Percentiles rank a stretch among this genome's conserved stretches.
Evolutionary conservation across 2,888 invertebrate genomes (phyloP).

Genomic region (Stenotaenia linearis): DNA sequence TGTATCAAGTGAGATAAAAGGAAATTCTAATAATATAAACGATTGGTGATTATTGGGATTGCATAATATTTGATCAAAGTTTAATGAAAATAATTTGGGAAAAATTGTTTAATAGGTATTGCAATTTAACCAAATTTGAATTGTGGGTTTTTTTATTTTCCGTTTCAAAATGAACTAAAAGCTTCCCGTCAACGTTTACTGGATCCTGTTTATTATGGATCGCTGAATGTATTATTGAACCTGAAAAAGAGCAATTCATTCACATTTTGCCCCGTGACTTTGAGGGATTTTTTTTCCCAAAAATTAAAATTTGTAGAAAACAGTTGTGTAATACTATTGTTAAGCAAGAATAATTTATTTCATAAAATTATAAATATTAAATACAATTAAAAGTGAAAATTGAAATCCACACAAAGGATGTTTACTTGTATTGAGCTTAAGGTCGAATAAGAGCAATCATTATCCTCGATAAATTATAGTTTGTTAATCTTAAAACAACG

Average conservation of each 20-base stretch:
- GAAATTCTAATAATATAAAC: too few species aligned
- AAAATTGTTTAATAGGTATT: too few species aligned
- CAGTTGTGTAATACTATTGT: background rate
- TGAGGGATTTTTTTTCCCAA: background rate
- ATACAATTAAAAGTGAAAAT: too few species aligned
- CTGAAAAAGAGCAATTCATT: background rate
- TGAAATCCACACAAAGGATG: too few species aligned
- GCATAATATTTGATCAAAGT: too few species aligned
- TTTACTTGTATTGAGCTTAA: too few species aligned
- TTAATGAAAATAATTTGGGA: too few species aligned
- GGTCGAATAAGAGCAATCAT: too few species aligned
- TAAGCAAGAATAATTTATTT: background rate
- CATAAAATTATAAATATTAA: too few species aligned
- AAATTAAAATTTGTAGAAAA: background rate
- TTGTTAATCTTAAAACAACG: background rate
- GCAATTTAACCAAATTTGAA: too few species aligned
- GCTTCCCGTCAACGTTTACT: background rate
- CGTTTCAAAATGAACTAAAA: background rate
- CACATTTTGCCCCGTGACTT: background rate
- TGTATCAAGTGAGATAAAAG: too few species aligned
- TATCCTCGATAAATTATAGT: background rate
- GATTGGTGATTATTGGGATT: too few species aligned
- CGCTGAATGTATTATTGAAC: background rate
- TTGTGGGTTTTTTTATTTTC: background rate
- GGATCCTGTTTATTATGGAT: background rate